Conservation (phyloP, 2,797 vertebrate genomes). For the Peromyscus attwateri region DNA sequence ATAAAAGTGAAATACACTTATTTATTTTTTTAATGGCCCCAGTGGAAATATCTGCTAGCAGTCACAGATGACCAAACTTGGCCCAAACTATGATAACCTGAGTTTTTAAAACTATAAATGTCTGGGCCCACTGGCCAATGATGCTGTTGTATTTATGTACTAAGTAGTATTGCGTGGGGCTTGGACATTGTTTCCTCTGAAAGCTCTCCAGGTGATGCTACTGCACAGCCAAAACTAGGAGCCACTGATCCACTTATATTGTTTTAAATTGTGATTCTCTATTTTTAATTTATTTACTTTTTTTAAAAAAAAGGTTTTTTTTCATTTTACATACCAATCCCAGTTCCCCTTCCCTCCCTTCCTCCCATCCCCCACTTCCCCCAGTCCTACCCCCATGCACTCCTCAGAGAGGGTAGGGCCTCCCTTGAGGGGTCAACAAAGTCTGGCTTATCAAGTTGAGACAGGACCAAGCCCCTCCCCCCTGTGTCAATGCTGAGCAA, state of each 20-base stretch:
- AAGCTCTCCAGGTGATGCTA: neutral
- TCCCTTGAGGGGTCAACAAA: no score
- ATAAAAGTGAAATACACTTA: neutral
- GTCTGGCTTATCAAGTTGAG: no score
- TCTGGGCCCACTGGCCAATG: neutral
- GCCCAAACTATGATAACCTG: neutral
- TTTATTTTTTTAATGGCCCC: neutral
- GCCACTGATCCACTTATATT: neutral
- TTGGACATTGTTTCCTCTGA: neutral
- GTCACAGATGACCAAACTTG: neutral
- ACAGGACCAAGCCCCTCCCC: no score
- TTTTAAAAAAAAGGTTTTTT: no score
- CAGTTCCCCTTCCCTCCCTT: no score
- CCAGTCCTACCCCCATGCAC: no score
- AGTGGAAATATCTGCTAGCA: neutral
- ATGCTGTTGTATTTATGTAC: neutral
- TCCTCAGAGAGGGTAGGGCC: no score
- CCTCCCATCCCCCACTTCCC: no score
- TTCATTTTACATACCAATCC: no score
- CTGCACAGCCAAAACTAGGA: neutral
- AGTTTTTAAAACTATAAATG: neutral
- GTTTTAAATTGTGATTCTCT: neutral
- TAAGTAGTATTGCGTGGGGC: neutral
- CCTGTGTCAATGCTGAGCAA: no score
- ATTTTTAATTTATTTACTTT: neutral